Evolutionary conservation across 2,113 vertebrate genomes (phyloP).

Genomic region (Salvelinus sp.): DNA sequence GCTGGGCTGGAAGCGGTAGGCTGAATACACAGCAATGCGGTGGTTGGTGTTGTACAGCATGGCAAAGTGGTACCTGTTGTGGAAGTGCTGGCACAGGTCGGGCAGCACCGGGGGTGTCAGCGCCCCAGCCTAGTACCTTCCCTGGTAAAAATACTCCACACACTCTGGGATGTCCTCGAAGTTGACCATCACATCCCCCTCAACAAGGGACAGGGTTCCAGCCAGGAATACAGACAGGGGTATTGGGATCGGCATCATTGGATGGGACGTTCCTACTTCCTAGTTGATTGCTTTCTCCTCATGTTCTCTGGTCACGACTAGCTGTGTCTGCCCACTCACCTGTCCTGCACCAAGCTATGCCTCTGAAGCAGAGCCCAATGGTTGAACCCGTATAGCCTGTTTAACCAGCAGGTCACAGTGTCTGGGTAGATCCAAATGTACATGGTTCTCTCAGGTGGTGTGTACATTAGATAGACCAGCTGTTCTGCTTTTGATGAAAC

Average conservation of each 20-base stretch:
- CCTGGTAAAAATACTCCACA: constrained; percentile 66
- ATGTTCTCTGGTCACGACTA: neutral
- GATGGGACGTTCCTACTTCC: neutral
- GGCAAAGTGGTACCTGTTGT: constrained; percentile 72
- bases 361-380: neutral
- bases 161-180: constrained; percentile 64
- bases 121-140: constrained; percentile 63
- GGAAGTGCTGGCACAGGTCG: constrained; percentile 68
- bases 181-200: constrained; percentile 32
- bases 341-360: neutral
- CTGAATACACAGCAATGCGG: constrained; percentile 71
- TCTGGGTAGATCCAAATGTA: neutral
- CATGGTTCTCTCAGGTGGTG: neutral
- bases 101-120: constrained; percentile 26
- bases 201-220: constrained; percentile 3
- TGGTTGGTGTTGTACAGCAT: constrained; percentile 71
- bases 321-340: neutral
- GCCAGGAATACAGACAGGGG: neutral
- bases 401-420: constrained; percentile 5
- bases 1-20: constrained; percentile 69
- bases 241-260: neutral
- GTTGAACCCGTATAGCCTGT: neutral
- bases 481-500: neutral
- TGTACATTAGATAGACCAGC: neutral
- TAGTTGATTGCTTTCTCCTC: neutral